These are phyloP conservation scores for Paedocypris micromegethes DNA, from an alignment of 2,797 vertebrate genomes.

Conservation along the genomic window DNA sequence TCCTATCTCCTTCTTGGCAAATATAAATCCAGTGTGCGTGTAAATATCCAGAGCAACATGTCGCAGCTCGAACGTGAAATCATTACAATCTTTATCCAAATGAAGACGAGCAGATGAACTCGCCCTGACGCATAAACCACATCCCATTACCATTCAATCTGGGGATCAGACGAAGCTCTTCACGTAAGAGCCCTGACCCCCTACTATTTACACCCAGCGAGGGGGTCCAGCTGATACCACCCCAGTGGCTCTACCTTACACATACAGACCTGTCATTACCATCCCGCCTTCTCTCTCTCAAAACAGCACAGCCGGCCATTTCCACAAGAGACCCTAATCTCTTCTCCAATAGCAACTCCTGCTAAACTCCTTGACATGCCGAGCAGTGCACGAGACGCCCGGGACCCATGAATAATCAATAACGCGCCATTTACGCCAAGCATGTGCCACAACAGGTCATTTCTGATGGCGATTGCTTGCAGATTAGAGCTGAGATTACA, in stretches of 20 bases:
- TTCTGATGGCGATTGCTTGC: constrained; percentile 54
- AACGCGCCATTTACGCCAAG: constrained; percentile 50
- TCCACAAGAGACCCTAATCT: constrained; percentile 71
- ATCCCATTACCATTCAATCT: constrained; percentile 50
- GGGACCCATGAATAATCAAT: constrained; percentile 66
- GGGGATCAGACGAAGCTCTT: constrained; percentile 68
- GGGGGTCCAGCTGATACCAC: constrained; percentile 68
- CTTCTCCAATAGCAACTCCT: constrained; percentile 56
- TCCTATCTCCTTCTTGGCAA: not conserved
- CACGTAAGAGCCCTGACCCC: constrained; percentile 64
- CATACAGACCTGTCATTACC: constrained; percentile 67
- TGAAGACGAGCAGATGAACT: constrained; percentile 9
- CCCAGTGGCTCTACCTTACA: constrained; percentile 65
- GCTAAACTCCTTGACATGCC: constrained; percentile 57
- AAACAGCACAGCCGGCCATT: constrained; percentile 58
- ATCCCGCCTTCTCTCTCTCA: constrained; percentile 40
- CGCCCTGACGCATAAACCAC: constrained; percentile 12
- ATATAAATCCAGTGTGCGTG: not conserved
- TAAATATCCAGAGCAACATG: constrained; percentile 17
- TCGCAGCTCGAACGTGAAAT: not conserved
- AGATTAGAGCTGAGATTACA: constrained; percentile 64
- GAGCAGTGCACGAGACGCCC: constrained; percentile 29
- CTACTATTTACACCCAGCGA: constrained; percentile 69
- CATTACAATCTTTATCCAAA: constrained; percentile 4
- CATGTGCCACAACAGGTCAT: constrained; percentile 52